phyloP scores from a whole-genome alignment of 2,113 vertebrate genomes.

The Macrotus californicus region DNA sequence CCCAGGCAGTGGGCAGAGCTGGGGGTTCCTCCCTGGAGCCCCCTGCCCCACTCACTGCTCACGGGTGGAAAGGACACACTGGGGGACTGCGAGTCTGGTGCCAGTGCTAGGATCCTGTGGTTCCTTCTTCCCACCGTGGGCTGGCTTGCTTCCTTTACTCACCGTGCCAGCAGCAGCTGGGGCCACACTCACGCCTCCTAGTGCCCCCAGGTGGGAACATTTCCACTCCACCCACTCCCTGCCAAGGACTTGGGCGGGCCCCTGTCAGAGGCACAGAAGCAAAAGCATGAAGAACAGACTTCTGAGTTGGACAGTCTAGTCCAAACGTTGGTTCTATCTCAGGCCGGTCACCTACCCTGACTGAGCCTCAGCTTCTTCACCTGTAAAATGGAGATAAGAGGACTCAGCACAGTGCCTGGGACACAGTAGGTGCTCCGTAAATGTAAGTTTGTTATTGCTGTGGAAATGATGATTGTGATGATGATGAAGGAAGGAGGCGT shows the following conservation, averaged over 20 bases:
- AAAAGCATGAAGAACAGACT: not conserved
- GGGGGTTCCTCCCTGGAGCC: not conserved
- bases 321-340: not conserved
- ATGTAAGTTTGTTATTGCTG: not conserved
- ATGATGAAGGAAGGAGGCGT: not conserved
- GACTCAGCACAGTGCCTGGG: not conserved
- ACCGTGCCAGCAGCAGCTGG: too few relatives aligned
- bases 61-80: rapidly evolving
- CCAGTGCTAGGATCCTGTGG: not conserved
- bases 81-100: not conserved
- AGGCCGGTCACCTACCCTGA: not conserved
- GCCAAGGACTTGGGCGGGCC: not conserved
- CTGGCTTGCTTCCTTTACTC: not conserved
- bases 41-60: not conserved
- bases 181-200: too few relatives aligned
- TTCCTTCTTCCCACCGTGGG: not conserved
- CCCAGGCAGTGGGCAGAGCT: not conserved
- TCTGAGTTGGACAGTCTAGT: not conserved
- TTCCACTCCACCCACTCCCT: too few relatives aligned
- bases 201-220: not conserved
- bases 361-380: not conserved
- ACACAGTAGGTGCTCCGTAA: slow-evolving; percentile 36
- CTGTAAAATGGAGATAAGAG: not conserved
- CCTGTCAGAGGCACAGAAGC: not conserved
- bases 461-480: not conserved